A percentile compares a stretch with the other conserved stretches of the same genome.
Conservation (phyloP, 2,888 invertebrate genomes). For the Phortica okadai region DNA sequence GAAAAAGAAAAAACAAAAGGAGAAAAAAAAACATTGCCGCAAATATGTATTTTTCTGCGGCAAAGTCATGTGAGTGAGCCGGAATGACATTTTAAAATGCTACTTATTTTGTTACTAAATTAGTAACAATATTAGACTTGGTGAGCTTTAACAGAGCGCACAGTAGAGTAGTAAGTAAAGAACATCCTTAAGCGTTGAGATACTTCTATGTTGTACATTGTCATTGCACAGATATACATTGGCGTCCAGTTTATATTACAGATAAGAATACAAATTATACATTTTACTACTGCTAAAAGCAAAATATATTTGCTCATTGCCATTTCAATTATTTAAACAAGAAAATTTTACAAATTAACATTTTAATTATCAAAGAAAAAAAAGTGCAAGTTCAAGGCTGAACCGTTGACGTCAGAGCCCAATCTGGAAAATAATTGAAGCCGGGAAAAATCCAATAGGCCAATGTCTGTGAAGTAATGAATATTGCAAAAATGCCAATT, state of each 20-base stretch:
- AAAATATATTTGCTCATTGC: too few relatives aligned
- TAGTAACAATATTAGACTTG: too few relatives aligned
- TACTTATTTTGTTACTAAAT: too few relatives aligned
- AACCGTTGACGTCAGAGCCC: background rate
- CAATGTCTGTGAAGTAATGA: conserved; percentile 83
- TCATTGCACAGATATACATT: too few relatives aligned
- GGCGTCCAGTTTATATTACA: too few relatives aligned
- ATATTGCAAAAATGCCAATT: conserved; percentile 83
- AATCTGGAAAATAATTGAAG: conserved; percentile 27
- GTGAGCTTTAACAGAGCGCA: too few relatives aligned
- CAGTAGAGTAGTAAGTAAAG: too few relatives aligned
- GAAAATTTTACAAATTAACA: background rate
- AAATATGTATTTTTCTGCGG: background rate
- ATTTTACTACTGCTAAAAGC: too few relatives aligned
- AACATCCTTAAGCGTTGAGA: too few relatives aligned
- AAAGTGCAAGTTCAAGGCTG: background rate
- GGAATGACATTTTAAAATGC: too few relatives aligned
- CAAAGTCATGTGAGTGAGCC: background rate
- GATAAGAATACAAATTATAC: too few relatives aligned
- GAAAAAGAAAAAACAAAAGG: background rate
- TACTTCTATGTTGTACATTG: too few relatives aligned
- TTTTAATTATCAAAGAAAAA: background rate
- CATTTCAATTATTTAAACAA: background rate
- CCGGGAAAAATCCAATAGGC: conserved; percentile 80
- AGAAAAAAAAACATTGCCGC: background rate